phyloP scores from a whole-genome alignment of 2,113 vertebrate genomes.

The Silurus meridionalis region DNA sequence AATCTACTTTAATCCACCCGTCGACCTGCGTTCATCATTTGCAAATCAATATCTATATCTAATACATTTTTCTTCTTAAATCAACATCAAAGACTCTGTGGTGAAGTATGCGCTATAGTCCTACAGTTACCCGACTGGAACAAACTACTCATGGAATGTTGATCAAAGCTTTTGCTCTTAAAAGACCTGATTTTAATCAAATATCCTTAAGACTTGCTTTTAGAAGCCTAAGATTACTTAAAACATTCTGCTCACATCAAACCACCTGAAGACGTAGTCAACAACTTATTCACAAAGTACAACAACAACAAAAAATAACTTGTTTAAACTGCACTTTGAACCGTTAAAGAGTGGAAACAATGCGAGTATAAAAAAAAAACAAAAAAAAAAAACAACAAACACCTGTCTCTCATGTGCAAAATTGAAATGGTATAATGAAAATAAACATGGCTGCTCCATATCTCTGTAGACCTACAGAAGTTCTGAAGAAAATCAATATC shows the following conservation, averaged over 20 bases:
- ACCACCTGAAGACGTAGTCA: conserved; percentile 77
- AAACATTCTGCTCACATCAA: conserved; percentile 87
- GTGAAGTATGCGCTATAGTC: conserved; percentile 79
- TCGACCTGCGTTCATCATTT: conserved; percentile 50
- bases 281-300: conserved; percentile 65
- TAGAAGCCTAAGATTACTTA: conserved; percentile 82
- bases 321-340: conserved; percentile 68
- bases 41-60: conserved; percentile 57
- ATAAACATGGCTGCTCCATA: conserved; percentile 70
- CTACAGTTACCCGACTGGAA: conserved; percentile 93
- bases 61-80: conserved; percentile 71
- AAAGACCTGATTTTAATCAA: conserved; percentile 72
- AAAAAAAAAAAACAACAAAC: conserved; percentile 71
- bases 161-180: conserved; percentile 72
- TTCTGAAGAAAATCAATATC: conserved; percentile 64
- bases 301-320: background rate
- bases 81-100: conserved; percentile 83
- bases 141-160: conserved; percentile 93
- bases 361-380: conserved; percentile 76
- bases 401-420: conserved; percentile 89
- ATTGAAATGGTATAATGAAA: conserved; percentile 85
- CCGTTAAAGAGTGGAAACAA: conserved; percentile 76
- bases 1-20: conserved; percentile 31
- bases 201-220: conserved; percentile 80
- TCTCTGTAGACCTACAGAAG: conserved; percentile 71